Percentiles rank a stretch among this genome's conserved stretches.
These are phyloP conservation scores for Jacana jacana DNA, from an alignment of 2,113 vertebrate species.

Conservation along the genomic window DNA sequence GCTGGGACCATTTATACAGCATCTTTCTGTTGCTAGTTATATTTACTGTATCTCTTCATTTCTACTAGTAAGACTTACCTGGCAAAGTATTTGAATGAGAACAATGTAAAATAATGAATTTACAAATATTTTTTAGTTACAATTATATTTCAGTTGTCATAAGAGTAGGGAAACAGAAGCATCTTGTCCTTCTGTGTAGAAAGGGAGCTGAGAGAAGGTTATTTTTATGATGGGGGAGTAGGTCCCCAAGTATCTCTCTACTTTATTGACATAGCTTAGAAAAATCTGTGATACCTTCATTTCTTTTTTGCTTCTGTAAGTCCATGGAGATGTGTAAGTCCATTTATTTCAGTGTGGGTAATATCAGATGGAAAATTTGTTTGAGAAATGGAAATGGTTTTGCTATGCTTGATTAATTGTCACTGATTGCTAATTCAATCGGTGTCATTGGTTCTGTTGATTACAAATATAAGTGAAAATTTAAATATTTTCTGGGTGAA, in stretches of 20 bases:
- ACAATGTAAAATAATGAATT: neutral
- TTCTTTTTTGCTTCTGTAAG: neutral
- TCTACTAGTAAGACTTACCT: neutral
- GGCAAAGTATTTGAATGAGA: neutral
- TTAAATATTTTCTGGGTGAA: neutral
- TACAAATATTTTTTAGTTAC: neutral
- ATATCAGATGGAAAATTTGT: neutral
- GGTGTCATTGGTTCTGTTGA: neutral
- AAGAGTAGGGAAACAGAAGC: neutral
- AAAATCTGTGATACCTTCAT: neutral
- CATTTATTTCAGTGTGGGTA: neutral
- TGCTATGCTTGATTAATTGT: neutral
- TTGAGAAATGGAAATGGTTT: neutral
- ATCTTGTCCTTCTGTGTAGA: neutral
- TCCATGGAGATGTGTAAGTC: neutral
- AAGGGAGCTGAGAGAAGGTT: neutral
- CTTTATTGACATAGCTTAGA: neutral
- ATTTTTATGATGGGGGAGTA: neutral
- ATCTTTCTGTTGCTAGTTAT: neutral
- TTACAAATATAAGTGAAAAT: neutral
- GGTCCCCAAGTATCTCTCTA: neutral
- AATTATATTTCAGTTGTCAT: neutral
- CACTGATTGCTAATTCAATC: neutral
- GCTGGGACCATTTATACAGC: neutral
- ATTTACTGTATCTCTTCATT: neutral